phyloP scores from a whole-genome alignment of 2,113 vertebrate species.

The Pachypanchax playfairii region DNA sequence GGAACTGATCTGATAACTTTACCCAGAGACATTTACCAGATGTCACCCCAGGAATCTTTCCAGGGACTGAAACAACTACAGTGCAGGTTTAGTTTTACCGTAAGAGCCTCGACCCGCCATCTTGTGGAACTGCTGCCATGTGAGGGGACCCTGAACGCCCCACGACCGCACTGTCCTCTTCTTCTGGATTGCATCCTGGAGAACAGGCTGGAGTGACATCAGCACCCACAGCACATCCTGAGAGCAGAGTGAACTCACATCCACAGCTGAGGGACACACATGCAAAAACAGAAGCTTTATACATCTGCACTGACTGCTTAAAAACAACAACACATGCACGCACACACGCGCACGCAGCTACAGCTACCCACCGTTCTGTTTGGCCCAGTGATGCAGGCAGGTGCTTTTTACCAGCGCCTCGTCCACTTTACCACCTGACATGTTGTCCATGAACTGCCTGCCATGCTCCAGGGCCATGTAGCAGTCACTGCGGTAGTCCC shows the following conservation, averaged over 20 bases:
- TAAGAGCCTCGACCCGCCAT: constrained; percentile 99
- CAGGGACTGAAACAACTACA: background rate
- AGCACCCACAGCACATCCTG: constrained; percentile 97
- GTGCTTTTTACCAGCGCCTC: constrained; percentile 95
- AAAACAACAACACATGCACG: too few relatives aligned
- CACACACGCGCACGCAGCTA: too few relatives aligned
- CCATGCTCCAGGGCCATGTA: constrained; percentile 97
- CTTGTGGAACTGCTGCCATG: constrained; percentile 99
- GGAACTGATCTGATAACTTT: constrained; percentile 42
- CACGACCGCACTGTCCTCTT: constrained; percentile 94
- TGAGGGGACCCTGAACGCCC: constrained; percentile 97
- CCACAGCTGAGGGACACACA: constrained; percentile 81
- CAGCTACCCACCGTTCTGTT: constrained; percentile 89
- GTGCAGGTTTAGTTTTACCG: constrained; percentile 76
- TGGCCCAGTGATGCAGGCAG: constrained; percentile 95
- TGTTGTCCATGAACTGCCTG: constrained; percentile 99
- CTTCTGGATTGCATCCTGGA: constrained; percentile 98
- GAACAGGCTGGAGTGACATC: constrained; percentile 93
- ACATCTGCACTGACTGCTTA: background rate
- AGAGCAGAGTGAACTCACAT: constrained; percentile 93
- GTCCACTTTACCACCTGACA: constrained; percentile 98
- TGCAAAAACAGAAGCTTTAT: background rate
- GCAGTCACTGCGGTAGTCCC: constrained; percentile 95
- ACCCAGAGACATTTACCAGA: constrained; percentile 20
- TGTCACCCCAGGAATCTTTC: constrained; percentile 5